Percentiles rank a stretch among this genome's conserved stretches.
These are phyloP conservation scores for Eupsittula cactorum DNA, from an alignment of 2,113 vertebrate species.

Conservation along the genomic window DNA sequence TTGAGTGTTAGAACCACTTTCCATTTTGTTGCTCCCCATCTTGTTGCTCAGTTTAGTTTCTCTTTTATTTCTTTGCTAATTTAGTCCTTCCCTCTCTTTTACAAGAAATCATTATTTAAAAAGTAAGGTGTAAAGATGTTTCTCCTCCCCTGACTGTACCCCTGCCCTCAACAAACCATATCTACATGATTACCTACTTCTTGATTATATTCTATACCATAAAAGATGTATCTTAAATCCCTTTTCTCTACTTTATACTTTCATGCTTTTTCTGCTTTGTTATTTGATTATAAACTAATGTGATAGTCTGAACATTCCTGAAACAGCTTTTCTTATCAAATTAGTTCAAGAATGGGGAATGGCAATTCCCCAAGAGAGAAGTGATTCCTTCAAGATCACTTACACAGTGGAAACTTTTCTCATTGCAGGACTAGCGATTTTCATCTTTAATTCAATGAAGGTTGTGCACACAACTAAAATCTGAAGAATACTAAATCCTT, in stretches of 20 bases:
- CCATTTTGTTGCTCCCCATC: neutral
- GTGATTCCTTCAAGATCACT: neutral
- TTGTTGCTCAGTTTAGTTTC: constrained; percentile 34
- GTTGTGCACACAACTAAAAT: neutral
- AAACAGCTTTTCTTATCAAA: neutral
- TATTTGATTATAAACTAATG: neutral
- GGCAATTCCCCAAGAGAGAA: neutral
- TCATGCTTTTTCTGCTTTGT: neutral
- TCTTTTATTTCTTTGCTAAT: constrained; percentile 47
- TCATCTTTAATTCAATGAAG: neutral
- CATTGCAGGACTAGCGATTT: neutral
- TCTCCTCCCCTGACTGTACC: neutral
- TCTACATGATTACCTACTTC: neutral
- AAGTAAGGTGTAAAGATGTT: constrained; percentile 25
- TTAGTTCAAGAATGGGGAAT: neutral
- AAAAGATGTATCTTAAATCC: neutral
- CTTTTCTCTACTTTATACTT: neutral
- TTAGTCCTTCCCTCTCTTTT: constrained; percentile 57
- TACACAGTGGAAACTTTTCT: neutral
- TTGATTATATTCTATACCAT: neutral
- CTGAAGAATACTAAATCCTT: neutral
- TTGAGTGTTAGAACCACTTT: constrained; percentile 24
- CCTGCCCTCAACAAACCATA: neutral
- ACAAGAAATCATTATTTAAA: constrained; percentile 36
- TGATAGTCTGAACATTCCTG: neutral